Evolutionary conservation across 2,888 invertebrate genomes (phyloP), one percentile per base, ranked within the genome.

Genomic region (Campaea margaritaria): DNA sequence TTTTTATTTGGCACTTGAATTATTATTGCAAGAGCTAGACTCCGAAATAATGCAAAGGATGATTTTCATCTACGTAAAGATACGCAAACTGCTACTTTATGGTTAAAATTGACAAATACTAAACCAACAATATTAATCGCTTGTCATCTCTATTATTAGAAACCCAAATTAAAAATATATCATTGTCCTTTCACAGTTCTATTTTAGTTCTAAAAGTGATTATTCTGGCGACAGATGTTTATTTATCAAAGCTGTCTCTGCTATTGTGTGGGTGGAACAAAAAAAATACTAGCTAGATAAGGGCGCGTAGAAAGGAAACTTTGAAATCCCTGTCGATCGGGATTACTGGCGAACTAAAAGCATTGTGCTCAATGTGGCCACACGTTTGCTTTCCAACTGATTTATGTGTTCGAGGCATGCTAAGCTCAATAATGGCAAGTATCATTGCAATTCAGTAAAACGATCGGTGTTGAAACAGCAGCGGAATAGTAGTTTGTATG

Each of bases 241-340:
- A 75, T 76, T 73, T 72, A 73, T 70, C 63, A 69, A 76, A 75
- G 73, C 65, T 73, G 65, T 67, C 68, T 67, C 61, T 61, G 67
- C 72, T 69, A 71, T 75, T 74, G 69, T 72, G 72, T 63, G 55
- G 64, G 67, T 57, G 65, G 63, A 62, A 69, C 72, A 72, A 79
- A 82, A 79, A 82, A 68, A 62, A 57, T 65, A 68, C 64, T 68
- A 60, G 45, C 59, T 57, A 68, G 78, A 78, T 79, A 81, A 81
- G 75, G 78, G 75, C 60, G 75, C 60, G 69, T 66, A 64, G 72
- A 70, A 75, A 74, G 69, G 74, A 75, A 78, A 76, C 74, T 69
- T 73, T 61, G 72, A 89, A 91, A 91, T 91, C 89, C 89, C 75
- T 73, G 68, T 75, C 79, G 76, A 83, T 85, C 75, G 81, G 85